phyloP scores from a whole-genome alignment of 2,113 vertebrate genomes.

The Arenaria interpres region DNA sequence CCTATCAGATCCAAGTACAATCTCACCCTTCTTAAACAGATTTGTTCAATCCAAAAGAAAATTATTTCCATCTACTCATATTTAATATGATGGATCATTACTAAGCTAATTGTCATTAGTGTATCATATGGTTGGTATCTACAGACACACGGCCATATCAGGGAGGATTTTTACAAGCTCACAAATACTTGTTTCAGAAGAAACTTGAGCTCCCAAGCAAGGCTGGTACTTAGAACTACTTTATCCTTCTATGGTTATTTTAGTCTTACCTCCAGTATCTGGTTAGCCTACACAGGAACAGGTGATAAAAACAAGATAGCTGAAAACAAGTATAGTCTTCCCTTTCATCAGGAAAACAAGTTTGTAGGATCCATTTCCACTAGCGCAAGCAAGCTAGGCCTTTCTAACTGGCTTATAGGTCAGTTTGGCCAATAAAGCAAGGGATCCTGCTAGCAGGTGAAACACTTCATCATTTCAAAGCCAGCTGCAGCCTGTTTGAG shows the following conservation, averaged over 20 bases:
- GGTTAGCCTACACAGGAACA: neutral
- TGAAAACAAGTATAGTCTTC: neutral
- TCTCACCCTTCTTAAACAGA: neutral
- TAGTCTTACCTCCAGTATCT: neutral
- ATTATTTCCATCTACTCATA: neutral
- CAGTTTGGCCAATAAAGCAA: neutral
- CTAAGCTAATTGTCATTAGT: neutral
- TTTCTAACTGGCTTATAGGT: neutral
- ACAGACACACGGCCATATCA: neutral
- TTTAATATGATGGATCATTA: neutral
- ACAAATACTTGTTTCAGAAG: neutral
- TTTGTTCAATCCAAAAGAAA: neutral
- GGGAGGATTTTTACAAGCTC: neutral
- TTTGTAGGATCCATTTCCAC: neutral
- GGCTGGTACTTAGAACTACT: neutral
- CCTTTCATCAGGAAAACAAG: neutral
- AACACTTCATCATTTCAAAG: neutral
- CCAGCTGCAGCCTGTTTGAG: neutral
- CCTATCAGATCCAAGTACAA: neutral
- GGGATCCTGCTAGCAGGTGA: neutral
- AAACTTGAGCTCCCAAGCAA: neutral
- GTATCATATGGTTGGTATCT: neutral
- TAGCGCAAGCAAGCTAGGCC: neutral
- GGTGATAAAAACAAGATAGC: neutral
- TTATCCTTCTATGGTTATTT: neutral